Base-by-base conservation (phyloP, 2,797 vertebrate species). In the Synanceia verrucosa region DNA sequence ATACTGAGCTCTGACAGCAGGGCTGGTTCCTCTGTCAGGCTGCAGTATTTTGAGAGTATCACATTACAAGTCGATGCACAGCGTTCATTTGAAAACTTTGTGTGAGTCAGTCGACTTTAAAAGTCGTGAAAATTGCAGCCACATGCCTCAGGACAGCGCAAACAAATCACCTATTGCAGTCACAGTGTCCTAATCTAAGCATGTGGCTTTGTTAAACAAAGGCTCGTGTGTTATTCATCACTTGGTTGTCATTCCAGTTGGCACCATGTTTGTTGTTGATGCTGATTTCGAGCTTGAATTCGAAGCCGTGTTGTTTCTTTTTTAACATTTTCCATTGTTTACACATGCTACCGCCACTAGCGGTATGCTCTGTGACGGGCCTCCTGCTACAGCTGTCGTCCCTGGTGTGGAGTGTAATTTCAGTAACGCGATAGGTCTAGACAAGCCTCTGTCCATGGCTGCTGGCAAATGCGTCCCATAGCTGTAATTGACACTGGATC, bases 361-460 rank as follows among this genome's bases (percentile, higher is more conserved):
- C 76, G 73, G 68, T 58, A 72, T 62, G 81, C 76, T 70, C 61
- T 47, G 80, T 66, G 83, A 79, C 66, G 9, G 78, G 58, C 68
- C 57, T 69, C 48, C 82, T 9, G 59, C 88, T 75, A 73, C 93
- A 93, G 91, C 92, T 93, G 91, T 91, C 82, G 85, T 90, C 86
- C 87, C 85, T 34, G 58, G 87, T 74, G 85, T 76, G 69, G 78
- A 78, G 80, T 90, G 89, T 72, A 36, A 73, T 93, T 91, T 89
- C 87, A 73, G 91, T 87, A 92, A 94, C 23, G 10, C 7, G 90
- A 93, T 91, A 82, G 81, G 72, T 61, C 70, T 59, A 66, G 76
- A 86, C 89, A 76, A 79, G 63, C 48, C 63, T 80, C 57, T 73
- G 52, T 83, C 80, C 44, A 4, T 47, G 59, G 63, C 63, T 84